Conservation (phyloP, 2,797 vertebrate genomes). For the Oryzias dopingdopingensis region DNA sequence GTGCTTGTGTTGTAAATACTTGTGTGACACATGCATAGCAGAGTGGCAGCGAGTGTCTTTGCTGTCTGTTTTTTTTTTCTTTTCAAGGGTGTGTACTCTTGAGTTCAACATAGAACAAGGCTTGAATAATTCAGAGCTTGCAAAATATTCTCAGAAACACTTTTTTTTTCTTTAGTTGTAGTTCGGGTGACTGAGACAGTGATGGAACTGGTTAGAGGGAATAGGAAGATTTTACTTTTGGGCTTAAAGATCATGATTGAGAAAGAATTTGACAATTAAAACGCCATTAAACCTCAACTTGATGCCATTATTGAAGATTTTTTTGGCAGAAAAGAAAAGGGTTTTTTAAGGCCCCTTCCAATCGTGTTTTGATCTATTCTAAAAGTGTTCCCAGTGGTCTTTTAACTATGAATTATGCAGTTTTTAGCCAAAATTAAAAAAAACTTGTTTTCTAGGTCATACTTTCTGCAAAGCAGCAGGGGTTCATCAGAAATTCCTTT, state of each 20-base stretch:
- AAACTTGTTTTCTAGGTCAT: no score
- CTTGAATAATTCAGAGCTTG: constrained; percentile 60
- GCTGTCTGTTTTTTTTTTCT: constrained; percentile 46
- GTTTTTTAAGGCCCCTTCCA: no score
- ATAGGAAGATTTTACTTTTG: constrained; percentile 15
- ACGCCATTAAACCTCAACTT: neutral
- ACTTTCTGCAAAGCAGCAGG: no score
- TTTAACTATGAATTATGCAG: no score
- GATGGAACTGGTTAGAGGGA: constrained; percentile 2
- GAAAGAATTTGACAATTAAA: neutral
- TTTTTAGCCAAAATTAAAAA: no score
- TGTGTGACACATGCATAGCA: constrained; percentile 53
- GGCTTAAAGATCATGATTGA: neutral
- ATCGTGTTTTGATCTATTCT: no score
- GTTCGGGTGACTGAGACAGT: constrained; percentile 12
- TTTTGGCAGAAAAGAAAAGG: neutral
- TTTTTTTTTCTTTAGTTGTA: constrained; percentile 25
- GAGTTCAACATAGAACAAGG: constrained; percentile 42
- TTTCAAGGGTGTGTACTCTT: constrained; percentile 42
- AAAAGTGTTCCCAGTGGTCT: no score
- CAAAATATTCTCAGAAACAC: constrained; percentile 45
- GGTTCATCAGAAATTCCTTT: no score
- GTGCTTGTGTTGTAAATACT: constrained; percentile 54
- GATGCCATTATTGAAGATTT: neutral
- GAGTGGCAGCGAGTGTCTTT: constrained; percentile 36